Conservation (phyloP, 1,140 invertebrate species). For the Brachionus koreanus region DNA sequence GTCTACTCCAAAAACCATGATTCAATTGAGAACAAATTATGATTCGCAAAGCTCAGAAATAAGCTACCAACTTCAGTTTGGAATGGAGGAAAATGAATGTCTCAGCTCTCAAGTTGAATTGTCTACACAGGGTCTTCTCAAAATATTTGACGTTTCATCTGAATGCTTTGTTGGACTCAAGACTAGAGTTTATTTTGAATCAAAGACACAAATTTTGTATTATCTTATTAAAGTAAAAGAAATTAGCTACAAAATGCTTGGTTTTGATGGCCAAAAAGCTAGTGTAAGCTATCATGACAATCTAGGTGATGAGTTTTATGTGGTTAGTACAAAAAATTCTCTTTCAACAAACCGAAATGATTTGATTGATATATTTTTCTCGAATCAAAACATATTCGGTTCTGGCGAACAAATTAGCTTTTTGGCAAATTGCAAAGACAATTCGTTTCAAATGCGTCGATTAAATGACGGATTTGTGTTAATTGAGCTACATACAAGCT, state of each 20-base stretch:
- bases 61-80: neutral
- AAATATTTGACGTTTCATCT: neutral
- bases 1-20: neutral
- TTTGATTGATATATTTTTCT: neutral
- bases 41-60: neutral
- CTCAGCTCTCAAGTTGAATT: neutral
- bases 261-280: neutral
- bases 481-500: neutral
- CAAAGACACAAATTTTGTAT: neutral
- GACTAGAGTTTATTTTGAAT: neutral
- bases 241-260: neutral
- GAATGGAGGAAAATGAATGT: neutral
- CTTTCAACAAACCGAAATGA: neutral
- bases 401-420: neutral
- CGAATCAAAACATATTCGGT: neutral
- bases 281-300: constrained; percentile 29
- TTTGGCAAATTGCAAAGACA: neutral
- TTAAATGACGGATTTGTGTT: neutral
- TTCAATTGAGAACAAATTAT: constrained; percentile 18
- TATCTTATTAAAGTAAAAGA: constrained; percentile 19
- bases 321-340: neutral
- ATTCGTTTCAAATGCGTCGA: neutral
- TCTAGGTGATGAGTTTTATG: constrained; percentile 5
- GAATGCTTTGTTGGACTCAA: neutral
- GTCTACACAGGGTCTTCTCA: neutral